These are phyloP conservation scores for Thaleichthys pacificus DNA, from an alignment of 2,797 vertebrate genomes.

Conservation along the genomic window DNA sequence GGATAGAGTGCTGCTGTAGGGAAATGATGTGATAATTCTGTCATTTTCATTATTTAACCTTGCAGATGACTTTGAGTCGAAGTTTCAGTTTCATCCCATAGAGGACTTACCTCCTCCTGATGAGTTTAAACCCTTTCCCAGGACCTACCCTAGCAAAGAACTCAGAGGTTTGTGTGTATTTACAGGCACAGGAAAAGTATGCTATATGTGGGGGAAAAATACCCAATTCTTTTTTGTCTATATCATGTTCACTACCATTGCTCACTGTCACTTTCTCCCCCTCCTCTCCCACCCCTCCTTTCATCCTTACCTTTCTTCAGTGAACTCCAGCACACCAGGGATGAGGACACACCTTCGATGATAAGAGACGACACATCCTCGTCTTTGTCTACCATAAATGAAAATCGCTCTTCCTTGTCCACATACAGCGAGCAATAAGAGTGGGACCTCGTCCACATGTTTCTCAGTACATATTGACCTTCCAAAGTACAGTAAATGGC, in stretches of 20 bases:
- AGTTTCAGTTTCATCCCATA: constrained; percentile 95
- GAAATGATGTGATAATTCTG: background rate
- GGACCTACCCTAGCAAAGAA: constrained; percentile 93
- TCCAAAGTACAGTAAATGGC: background rate
- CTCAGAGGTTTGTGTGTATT: constrained; percentile 75
- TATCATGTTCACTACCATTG: background rate
- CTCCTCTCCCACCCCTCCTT: constrained; percentile 4
- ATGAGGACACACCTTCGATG: constrained; percentile 80
- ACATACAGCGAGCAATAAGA: constrained; percentile 2
- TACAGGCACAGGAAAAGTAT: background rate
- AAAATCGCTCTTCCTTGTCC: background rate
- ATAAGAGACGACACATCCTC: constrained; percentile 50
- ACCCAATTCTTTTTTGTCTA: too few species aligned
- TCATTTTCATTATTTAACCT: constrained; percentile 9
- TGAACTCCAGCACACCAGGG: constrained; percentile 74
- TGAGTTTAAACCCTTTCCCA: constrained; percentile 88
- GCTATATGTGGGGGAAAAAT: too few species aligned
- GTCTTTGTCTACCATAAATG: background rate
- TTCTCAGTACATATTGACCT: background rate
- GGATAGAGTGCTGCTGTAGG: background rate
- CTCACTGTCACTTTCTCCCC: background rate
- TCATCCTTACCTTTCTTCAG: constrained; percentile 66
- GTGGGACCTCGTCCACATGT: constrained; percentile 10
- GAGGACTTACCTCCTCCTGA: constrained; percentile 95
- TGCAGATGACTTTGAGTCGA: constrained; percentile 96